Percentiles rank a stretch among this genome's conserved stretches.
These are phyloP conservation scores for Aurelia sp. DNA, from an alignment of 30 jellyfish, hydroid and myxozoan species.

Conservation along the genomic window DNA sequence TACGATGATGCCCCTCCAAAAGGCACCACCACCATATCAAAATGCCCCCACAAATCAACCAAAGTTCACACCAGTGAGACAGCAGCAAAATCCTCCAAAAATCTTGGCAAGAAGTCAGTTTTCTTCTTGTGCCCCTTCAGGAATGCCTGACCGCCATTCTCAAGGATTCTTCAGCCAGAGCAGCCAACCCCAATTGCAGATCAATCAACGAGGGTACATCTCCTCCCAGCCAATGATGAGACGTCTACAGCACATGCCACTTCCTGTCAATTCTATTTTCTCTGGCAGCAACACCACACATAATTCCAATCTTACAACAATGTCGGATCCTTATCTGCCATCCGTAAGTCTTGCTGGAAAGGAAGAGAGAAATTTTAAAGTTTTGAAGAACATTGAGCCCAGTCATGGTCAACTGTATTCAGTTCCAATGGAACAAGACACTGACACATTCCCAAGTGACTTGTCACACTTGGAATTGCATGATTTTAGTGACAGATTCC, in stretches of 20 bases:
- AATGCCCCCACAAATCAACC: conserved; percentile 36
- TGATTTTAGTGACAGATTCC: conserved; percentile 92
- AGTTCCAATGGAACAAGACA: conserved; percentile 70
- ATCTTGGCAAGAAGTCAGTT: conserved; percentile 45
- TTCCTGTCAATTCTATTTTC: conserved; percentile 31
- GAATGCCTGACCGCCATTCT: conserved; percentile 22
- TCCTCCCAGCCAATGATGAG: conserved; percentile 65
- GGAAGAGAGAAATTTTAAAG: conserved; percentile 40
- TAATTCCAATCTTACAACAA: conserved; percentile 23
- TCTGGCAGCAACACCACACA: conserved; percentile 14
- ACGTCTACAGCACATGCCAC: conserved; percentile 77
- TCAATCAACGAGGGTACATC: conserved; percentile 63
- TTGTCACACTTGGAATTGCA: conserved; percentile 88
- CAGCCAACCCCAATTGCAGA: conserved; percentile 59
- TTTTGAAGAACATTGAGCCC: conserved; percentile 27
- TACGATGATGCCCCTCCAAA: conserved; percentile 67
- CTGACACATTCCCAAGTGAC: conserved; percentile 91
- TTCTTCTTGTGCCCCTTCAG: conserved; percentile 34
- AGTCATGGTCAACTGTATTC: conserved; percentile 26
- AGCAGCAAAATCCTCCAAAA: conserved; percentile 36
- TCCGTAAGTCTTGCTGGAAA: conserved; percentile 59
- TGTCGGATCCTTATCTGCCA: conserved; percentile 68
- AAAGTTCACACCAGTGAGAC: conserved; percentile 63
- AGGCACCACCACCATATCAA: conserved; percentile 96
- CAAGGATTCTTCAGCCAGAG: conserved; percentile 61